These are phyloP conservation scores for Parauchenoglanis ngamensis DNA, from an alignment of 2,797 vertebrate genomes.

Conservation along the genomic window DNA sequence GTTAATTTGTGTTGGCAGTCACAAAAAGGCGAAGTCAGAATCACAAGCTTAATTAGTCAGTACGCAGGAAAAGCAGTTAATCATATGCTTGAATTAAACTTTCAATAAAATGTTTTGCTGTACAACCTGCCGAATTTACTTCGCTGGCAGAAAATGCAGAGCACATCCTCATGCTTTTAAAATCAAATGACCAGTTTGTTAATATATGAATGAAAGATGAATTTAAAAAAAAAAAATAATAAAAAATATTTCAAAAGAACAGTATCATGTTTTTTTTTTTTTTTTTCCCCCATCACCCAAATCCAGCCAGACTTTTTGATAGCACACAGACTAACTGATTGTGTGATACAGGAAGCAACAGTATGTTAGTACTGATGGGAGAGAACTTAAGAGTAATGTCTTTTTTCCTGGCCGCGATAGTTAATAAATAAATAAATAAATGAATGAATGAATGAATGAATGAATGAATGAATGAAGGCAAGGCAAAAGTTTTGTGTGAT, in stretches of 20 bases:
- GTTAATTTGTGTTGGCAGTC: background rate
- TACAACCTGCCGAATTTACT: background rate
- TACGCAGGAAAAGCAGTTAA: constrained; percentile 17
- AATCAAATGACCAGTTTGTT: background rate
- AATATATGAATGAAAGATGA: background rate
- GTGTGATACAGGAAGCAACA: background rate
- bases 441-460: too few relatives aligned
- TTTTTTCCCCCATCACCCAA: background rate
- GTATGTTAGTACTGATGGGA: background rate
- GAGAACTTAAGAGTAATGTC: background rate
- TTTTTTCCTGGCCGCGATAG: background rate
- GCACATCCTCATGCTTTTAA: background rate
- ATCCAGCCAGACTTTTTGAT: background rate
- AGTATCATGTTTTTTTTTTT: background rate
- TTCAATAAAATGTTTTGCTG: background rate
- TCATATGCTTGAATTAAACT: background rate
- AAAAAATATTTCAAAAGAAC: background rate
- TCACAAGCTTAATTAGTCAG: constrained; percentile 12
- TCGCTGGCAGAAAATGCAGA: background rate
- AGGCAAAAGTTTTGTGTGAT: background rate
- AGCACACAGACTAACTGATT: background rate
- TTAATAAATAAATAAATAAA: too few relatives aligned
- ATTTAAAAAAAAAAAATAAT: background rate
- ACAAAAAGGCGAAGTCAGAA: background rate
- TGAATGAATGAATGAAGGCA: background rate